Evolutionary conservation across 2,888 invertebrate genomes (phyloP), one percentile per base, ranked within the genome.

Genomic region (Dione juno): DNA sequence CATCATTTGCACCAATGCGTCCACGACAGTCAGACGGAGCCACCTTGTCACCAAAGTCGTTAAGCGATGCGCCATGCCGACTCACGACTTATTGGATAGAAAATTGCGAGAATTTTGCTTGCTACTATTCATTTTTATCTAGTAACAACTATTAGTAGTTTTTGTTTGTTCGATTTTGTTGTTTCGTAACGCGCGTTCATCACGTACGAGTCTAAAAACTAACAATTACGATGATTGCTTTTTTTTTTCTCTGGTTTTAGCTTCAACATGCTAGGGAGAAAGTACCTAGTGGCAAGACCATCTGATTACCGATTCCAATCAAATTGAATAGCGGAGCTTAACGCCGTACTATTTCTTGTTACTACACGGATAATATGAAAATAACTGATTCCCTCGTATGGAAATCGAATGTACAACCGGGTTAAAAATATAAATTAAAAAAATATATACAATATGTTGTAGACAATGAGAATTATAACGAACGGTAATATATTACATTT

Each of bases 31-130:
- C 28, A 43, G n/a, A 28, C 45, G 28, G 45, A 82, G 81, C 80
- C 43, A 67, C 48, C 69, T 84, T 86, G 83, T 84, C 87, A 82
- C 85, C 53, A 59, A 53, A 52, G 28, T 70, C 70, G 70, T 70
- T 72, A 70, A 67, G 65, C 40, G 50, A 28, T n/a, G 54, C 37
- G 53, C 66, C 66, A 19, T 57, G 64, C 54, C 66, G 87, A 87
- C 71, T 77, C 78, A 79, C 78, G 77, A 82, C 79, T 82, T 84
- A 85, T 86, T 84, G 84, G 81, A 81, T 83, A 81, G 83, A 85
- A 85, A 76, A 75, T 72, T 75, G 68, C 61, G 72, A 63, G 69
- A 76, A 72, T 74, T 61, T 72, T 64, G 67, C 41, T 72, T 64
- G 67, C 41, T 16, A 65, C 52, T 59, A 52, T 58, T 19, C 66